Percentiles rank a stretch among this genome's conserved stretches.
phyloP scores from a whole-genome alignment of 2,888 invertebrate genomes.

The Latrodectus elegans region DNA sequence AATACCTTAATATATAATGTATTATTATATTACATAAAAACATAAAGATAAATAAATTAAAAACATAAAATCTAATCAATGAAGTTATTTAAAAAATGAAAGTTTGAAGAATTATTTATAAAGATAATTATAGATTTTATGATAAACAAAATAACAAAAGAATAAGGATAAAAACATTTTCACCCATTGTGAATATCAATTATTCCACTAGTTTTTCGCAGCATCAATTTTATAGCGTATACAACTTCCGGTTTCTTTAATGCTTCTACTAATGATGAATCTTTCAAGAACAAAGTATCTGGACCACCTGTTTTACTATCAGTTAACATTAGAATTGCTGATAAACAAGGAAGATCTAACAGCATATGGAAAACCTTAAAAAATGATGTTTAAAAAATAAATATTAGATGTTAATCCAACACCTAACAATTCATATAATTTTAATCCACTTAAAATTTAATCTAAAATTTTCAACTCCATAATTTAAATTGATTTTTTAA shows the following conservation, averaged over 20 bases:
- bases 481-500: neutral
- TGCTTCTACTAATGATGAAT: conserved; percentile 39
- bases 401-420: neutral
- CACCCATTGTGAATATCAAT: conserved; percentile 41
- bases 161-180: neutral
- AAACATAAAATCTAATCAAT: neutral
- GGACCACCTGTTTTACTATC: conserved; percentile 40
- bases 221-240: conserved; percentile 47
- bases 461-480: neutral
- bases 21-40: too few relatives aligned
- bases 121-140: too few relatives aligned
- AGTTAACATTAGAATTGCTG: conserved; percentile 52
- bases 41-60: neutral
- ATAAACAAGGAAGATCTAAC: conserved; percentile 65
- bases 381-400: neutral
- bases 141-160: too few relatives aligned
- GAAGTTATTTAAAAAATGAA: too few relatives aligned
- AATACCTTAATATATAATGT: too few relatives aligned
- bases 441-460: neutral
- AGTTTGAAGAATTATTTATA: too few relatives aligned
- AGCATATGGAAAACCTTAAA: conserved; percentile 60
- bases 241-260: conserved; percentile 46
- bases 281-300: conserved; percentile 35
- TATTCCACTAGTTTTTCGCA: conserved; percentile 46
- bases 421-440: neutral